Conservation (phyloP, 2,888 invertebrate species). For the Aquatica leii region DNA sequence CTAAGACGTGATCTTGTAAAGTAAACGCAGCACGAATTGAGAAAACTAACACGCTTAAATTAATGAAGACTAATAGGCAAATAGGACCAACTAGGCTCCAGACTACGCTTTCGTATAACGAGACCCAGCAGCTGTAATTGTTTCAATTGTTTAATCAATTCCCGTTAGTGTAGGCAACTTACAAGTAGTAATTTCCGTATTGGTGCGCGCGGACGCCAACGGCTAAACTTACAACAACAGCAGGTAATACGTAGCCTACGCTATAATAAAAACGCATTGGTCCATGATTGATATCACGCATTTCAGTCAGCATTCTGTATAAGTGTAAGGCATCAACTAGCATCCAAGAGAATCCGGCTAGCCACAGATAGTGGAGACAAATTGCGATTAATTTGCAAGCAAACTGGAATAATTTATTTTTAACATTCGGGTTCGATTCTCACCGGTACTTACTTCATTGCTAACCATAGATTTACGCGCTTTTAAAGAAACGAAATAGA, state of each 20-base stretch:
- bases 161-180: slow-evolving; percentile 61
- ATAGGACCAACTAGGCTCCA: slow-evolving; percentile 96
- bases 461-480: slow-evolving; percentile 80
- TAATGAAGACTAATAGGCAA: slow-evolving; percentile 78
- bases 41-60: slow-evolving; percentile 81
- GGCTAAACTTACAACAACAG: slow-evolving; percentile 88
- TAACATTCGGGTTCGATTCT: background rate
- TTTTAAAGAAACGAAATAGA: slow-evolving; percentile 89
- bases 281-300: slow-evolving; percentile 95
- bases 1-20: slow-evolving; percentile 87
- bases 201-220: slow-evolving; percentile 94
- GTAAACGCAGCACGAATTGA: slow-evolving; percentile 92
- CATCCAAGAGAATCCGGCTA: slow-evolving; percentile 90
- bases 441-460: slow-evolving; percentile 75
- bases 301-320: slow-evolving; percentile 92
- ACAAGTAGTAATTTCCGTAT: slow-evolving; percentile 95
- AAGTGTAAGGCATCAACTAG: slow-evolving; percentile 92
- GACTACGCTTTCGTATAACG: slow-evolving; percentile 90
- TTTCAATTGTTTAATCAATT: slow-evolving; percentile 20
- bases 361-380: slow-evolving; percentile 91
- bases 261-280: slow-evolving; percentile 92
- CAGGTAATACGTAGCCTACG: slow-evolving; percentile 91
- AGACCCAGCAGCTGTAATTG: slow-evolving; percentile 87
- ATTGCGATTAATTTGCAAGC: slow-evolving; percentile 91
- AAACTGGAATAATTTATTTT: no score